Evolutionary conservation across 2,888 invertebrate species (phyloP), one percentile per base, ranked within the genome.

Genomic region (Synergus laeviventris): DNA sequence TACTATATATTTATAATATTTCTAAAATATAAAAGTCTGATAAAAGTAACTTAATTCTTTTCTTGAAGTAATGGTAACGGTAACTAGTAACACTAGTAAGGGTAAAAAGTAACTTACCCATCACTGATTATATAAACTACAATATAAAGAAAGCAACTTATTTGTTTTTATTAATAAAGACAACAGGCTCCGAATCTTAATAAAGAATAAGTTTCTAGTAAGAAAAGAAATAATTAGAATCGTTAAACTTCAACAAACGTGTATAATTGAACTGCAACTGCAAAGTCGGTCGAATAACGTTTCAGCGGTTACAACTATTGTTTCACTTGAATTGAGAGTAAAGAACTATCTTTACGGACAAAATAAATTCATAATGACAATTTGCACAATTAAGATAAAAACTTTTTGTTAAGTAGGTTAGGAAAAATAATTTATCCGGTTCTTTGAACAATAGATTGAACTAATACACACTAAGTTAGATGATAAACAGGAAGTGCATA

Each of bases 401-500:
- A 49, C n/a, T 9, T 49, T 49, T 49, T n/a, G 31, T 31, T 31
- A 5, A 49, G n/a, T n/a, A 9, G 2, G 8, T 9, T n/a, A n/a
- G n/a, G n/a, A 49, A 31, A 31, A 31, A 31, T 31, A 31, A 49
- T 5, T 5, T 2, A 49, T 2, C 5, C 49, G 2, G n/a, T 9
- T 9, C 16, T 49, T 49, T n/a, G 2, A n/a, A 14, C n/a, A n/a
- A n/a, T n/a, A 24, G 21, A n/a, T 42, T 66, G 16, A 45, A 24
- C 39, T 8, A 66, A 70, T 31, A 70, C 18, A 62, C n/a, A n/a
- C 62, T 36, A 38, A 62, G 16, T 70, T 49, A 5, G 70, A 70
- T 70, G 70, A 70, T 70, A 49, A 70, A 70, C 49, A 70, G 70
- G 70, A 70, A 70, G 70, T 49, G 24, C 70, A 70, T 70, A 45